A percentile compares a stretch with the other conserved stretches of the same genome.
Conservation (phyloP, 2,888 invertebrate genomes). For the Clivina fossor region DNA sequence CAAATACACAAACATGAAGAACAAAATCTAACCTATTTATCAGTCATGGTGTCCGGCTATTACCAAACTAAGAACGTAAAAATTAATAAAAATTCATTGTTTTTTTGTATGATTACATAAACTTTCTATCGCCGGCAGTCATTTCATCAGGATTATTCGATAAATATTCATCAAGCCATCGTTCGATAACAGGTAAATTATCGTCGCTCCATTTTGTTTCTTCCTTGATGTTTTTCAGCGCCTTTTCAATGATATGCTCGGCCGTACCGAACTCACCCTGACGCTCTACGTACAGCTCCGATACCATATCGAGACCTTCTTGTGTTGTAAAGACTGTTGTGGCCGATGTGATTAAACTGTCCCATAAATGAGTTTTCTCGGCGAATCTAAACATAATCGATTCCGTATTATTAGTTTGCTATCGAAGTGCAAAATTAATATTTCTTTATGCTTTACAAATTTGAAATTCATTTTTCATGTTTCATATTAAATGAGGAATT, state of each 20-base stretch:
- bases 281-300: conserved; percentile 63
- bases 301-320: conserved; percentile 70
- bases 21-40: conserved; percentile 26
- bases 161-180: conserved; percentile 67
- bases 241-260: conserved; percentile 71
- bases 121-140: conserved; percentile 28
- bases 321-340: conserved; percentile 76
- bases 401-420: too few relatives aligned
- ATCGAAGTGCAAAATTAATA: too few relatives aligned
- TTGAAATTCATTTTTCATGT: too few relatives aligned
- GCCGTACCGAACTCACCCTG: conserved; percentile 72
- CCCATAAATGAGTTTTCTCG: conserved; percentile 74
- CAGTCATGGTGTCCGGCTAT: too few relatives aligned
- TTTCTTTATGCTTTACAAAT: too few relatives aligned
- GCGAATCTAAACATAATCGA: conserved; percentile 67
- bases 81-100: too few relatives aligned
- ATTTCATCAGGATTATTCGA: conserved; percentile 42
- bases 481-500: too few relatives aligned
- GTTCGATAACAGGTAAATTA: conserved; percentile 72
- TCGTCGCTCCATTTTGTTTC: conserved; percentile 76
- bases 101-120: conserved; percentile 27
- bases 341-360: conserved; percentile 71
- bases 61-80: not conserved
- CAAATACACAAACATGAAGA: conserved; percentile 14
- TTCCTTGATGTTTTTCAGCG: conserved; percentile 70